Base-by-base conservation (phyloP, 2,888 invertebrate species). In the Orthosia gracilis region DNA sequence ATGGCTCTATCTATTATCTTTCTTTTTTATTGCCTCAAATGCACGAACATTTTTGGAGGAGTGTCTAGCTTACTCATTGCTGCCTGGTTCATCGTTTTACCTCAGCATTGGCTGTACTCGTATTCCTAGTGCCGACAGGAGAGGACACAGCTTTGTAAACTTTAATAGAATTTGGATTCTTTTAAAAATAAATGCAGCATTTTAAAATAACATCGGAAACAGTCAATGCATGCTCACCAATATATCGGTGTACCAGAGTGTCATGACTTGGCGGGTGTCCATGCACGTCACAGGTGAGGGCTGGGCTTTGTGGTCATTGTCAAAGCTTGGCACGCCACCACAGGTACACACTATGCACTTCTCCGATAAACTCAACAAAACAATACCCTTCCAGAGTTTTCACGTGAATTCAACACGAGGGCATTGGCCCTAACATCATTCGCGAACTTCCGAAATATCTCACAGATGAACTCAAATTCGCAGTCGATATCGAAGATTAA, bases 181-280 rank as follows among this genome's bases (percentile, higher is more conserved):
- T 31, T 57, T 57, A 58, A 59, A 82, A 76, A 64, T 69, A 58
- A 65, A 57, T 62, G 68, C 54, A 26, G 52, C 50, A 47, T 59
- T 54, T n/a, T 70, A 52, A 58, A 69, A 68, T 69, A 76, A 71
- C 59, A 68, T 73, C 71, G 62, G 58, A 58, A 57, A 69, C 64
- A 79, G 62, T 76, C 77, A 78, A 83, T 77, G 86, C 87, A 90
- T 87, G 91, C 96, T 96, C 92, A 96, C 96, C 96, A 96, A 90
- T 94, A 96, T 91, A 90, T 96, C 94, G 84, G 96, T 96, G 92
- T 96, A 96, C 96, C 96, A 96, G 86, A 96, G 94, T 91, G 96
- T 96, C 96, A 96, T 96, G 90, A 91, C 86, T 96, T 96, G 96
- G 96, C 96, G 82, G 89, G 85, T 86, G 90, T 95, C 96, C 96